Evolutionary conservation across 2,888 invertebrate genomes (phyloP).

Genomic region (Nomada hirtipes): DNA sequence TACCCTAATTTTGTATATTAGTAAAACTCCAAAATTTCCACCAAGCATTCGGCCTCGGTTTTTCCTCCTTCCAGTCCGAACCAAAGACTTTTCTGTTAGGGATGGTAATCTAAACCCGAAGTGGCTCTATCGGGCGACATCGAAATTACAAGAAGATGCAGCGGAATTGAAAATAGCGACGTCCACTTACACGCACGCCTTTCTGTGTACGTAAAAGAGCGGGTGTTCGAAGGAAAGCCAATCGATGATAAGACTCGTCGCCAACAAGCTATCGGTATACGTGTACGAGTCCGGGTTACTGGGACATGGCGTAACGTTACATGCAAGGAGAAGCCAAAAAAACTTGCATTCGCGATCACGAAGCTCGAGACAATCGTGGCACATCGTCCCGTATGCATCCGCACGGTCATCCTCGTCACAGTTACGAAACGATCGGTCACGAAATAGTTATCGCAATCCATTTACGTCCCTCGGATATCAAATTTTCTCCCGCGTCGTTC

Average conservation of each 20-base stretch:
- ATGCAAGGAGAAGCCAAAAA: conserved; percentile 60
- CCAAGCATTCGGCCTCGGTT: not conserved
- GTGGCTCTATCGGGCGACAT: conserved; percentile 4
- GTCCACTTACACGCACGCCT: not conserved
- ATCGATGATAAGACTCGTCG: conserved; percentile 53
- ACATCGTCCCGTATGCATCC: conserved; percentile 14
- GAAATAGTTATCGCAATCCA: conserved; percentile 7
- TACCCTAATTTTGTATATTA: too few relatives aligned
- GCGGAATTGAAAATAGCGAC: conserved; percentile 8
- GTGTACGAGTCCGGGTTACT: conserved; percentile 58
- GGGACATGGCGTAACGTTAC: conserved; percentile 56
- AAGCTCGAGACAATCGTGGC: conserved; percentile 46
- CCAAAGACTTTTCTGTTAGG: not conserved
- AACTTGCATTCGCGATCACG: conserved; percentile 61
- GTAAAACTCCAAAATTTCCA: not conserved
- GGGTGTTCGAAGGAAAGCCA: conserved; percentile 19
- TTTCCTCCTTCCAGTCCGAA: not conserved
- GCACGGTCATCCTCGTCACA: conserved; percentile 6
- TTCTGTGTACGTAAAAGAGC: not conserved
- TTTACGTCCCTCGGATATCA: not conserved
- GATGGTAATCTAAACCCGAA: not conserved
- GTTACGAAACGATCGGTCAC: conserved; percentile 35
- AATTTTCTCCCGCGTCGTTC: not conserved
- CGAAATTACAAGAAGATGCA: conserved; percentile 4
- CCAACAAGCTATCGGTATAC: conserved; percentile 37